Percentiles rank a stretch among this genome's conserved stretches.
phyloP scores from a whole-genome alignment of 1,140 invertebrate species.

The Trissolcus basalis region DNA sequence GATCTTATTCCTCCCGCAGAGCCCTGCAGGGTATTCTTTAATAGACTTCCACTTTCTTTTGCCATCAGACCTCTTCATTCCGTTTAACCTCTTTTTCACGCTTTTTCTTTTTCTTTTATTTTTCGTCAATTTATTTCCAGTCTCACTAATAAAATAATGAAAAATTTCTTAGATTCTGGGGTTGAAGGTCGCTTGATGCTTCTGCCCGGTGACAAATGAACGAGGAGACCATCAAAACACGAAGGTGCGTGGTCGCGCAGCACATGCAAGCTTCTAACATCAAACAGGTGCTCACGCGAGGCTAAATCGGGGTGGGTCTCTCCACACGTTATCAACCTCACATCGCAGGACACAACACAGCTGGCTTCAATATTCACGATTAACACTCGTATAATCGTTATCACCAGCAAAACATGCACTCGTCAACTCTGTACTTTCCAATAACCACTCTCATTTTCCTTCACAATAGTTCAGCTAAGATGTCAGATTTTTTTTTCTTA shows the following conservation, averaged over 20 bases:
- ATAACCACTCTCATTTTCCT: too few relatives aligned
- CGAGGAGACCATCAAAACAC: conserved; percentile 16
- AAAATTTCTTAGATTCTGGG: too few relatives aligned
- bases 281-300: conserved; percentile 55
- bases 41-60: conserved; percentile 65
- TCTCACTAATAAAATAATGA: too few relatives aligned
- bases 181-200: too few relatives aligned
- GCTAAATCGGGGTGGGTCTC: conserved; percentile 47
- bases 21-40: conserved; percentile 65
- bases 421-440: neutral
- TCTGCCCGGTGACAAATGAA: conserved; percentile 23
- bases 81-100: conserved; percentile 12
- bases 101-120: too few relatives aligned
- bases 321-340: conserved; percentile 24
- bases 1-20: conserved; percentile 42
- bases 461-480: neutral
- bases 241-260: conserved; percentile 42
- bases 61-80: conserved; percentile 4
- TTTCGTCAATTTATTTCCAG: too few relatives aligned
- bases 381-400: conserved; percentile 45
- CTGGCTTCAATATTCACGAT: conserved; percentile 55
- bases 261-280: conserved; percentile 52
- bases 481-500: neutral
- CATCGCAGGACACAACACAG: conserved; percentile 57
- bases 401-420: conserved; percentile 7